Base-by-base conservation (phyloP, 2,113 vertebrate genomes). In the Rhinoderma darwinii region DNA sequence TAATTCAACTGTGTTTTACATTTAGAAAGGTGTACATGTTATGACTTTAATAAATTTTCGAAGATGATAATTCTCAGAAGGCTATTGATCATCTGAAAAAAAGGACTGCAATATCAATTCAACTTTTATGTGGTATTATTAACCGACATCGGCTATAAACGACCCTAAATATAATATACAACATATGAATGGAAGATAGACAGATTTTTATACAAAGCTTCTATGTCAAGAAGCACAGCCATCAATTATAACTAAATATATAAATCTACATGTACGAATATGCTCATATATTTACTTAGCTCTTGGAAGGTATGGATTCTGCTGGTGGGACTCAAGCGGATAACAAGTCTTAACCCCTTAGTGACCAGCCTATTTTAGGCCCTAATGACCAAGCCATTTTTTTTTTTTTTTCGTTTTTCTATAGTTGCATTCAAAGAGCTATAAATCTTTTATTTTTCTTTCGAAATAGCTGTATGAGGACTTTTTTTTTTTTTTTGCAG, bases 1-100 rank as follows among this genome's bases (percentile, higher is more conserved):
- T 59, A 59, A 80, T 80, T 80, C 35, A 32, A 59, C 7, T 37
- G 68, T 72, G 68, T 72, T 72, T 72, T 72, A 72, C 73, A 75
- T 75, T 75, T 75, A 44, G 39, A 70, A 6, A 39, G 68, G 68
- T 41, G 68, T 72, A 41, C 68, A 72, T 75, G 73, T 75, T 75
- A 75, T 47, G 73, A 44, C 73, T 47, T 75, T 75, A 44, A 75
- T 75, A 75, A n/a, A 47, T 47, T 75, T n/a, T 44, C 41, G 44
- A 75, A 75, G 73, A 75, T 14, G 39, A 75, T 47, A 4, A 44
- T 75, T 75, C 41, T 75, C 73, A 44, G 73, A 17, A 44, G 73
- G 41, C 22, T 75, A 75, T 72, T 72, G 35, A 72, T 72, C 66
- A 70, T 70, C 37, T 41, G 68, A 72, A 37, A 41, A 37, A 41